These are phyloP conservation scores for Gortyna flavago DNA, from an alignment of 2,888 invertebrate species.

Conservation along the genomic window DNA sequence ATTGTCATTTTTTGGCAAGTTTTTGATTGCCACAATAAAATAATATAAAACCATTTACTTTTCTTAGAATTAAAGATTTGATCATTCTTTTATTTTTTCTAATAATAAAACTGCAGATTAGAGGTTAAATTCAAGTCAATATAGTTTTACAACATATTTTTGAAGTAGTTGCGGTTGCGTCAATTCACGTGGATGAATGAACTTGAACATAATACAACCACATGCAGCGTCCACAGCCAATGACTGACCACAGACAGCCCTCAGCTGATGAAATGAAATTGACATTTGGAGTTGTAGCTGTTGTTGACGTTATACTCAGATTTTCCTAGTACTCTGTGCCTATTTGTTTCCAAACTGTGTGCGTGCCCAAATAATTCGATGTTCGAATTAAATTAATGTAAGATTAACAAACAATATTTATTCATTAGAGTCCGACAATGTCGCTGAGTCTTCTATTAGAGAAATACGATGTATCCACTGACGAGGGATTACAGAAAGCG, in stretches of 20 bases:
- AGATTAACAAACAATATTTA: not conserved
- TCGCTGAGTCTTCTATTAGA: constrained; percentile 83
- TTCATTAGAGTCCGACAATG: constrained; percentile 66
- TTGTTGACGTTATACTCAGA: constrained; percentile 46
- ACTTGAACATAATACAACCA: too few species aligned
- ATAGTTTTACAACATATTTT: not conserved
- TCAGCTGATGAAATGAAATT: constrained; percentile 25
- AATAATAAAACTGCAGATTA: not conserved
- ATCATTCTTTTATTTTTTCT: not conserved
- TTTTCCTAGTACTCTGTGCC: too few species aligned
- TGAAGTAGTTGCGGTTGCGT: not conserved
- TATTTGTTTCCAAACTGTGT: constrained; percentile 36
- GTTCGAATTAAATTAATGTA: not conserved
- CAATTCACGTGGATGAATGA: not conserved
- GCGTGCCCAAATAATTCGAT: constrained; percentile 11
- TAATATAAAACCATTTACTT: not conserved
- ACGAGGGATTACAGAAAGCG: constrained; percentile 90
- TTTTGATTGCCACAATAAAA: constrained; percentile 50
- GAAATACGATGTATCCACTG: constrained; percentile 88
- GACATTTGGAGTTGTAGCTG: constrained; percentile 47
- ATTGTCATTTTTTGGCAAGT: constrained; percentile 53
- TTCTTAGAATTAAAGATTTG: not conserved
- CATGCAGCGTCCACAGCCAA: too few species aligned
- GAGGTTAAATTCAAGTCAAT: not conserved
- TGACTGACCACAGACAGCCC: too few species aligned